Evolutionary conservation across 2,113 vertebrate species (phyloP).

Genomic region (Sinocyclocheilus anophthalmus): DNA sequence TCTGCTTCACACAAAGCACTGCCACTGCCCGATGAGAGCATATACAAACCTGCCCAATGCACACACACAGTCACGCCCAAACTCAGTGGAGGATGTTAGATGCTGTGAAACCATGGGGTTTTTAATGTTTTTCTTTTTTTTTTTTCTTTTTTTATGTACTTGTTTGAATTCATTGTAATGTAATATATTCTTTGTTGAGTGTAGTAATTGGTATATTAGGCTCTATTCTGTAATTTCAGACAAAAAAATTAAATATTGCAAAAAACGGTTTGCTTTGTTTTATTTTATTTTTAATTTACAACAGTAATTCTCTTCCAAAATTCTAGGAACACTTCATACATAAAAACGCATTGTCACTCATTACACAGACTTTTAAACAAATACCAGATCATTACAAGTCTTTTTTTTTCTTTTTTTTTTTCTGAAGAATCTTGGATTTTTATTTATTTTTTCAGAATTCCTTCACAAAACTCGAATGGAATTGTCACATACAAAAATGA

Average conservation of each 20-base stretch:
- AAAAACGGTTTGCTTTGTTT: constrained; percentile 65
- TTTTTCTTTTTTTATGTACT: constrained; percentile 83
- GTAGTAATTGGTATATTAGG: constrained; percentile 99
- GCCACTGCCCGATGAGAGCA: constrained; percentile 57
- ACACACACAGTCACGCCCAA: constrained; percentile 67
- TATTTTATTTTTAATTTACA: too few relatives aligned
- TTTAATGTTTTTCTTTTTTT: constrained; percentile 71
- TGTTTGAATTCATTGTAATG: constrained; percentile 94
- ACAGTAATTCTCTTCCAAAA: not conserved
- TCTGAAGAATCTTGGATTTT: too few relatives aligned
- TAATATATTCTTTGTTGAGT: constrained; percentile 97
- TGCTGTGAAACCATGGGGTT: constrained; percentile 86
- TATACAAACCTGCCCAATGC: constrained; percentile 54
- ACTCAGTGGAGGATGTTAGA: constrained; percentile 85
- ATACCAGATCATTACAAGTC: too few relatives aligned
- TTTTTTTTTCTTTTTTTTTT: too few relatives aligned
- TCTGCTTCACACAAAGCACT: constrained; percentile 38
- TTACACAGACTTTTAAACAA: too few relatives aligned
- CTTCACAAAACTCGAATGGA: not conserved
- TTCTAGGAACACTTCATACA: not conserved
- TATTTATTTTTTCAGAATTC: too few relatives aligned
- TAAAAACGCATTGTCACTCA: too few relatives aligned
- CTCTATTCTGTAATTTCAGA: constrained; percentile 97
- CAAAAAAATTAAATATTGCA: constrained; percentile 90
- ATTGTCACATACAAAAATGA: not conserved